Percentiles rank a stretch among this genome's conserved stretches.
Conservation (phyloP, 2,797 vertebrate genomes). For the Gobio occitaniae region DNA sequence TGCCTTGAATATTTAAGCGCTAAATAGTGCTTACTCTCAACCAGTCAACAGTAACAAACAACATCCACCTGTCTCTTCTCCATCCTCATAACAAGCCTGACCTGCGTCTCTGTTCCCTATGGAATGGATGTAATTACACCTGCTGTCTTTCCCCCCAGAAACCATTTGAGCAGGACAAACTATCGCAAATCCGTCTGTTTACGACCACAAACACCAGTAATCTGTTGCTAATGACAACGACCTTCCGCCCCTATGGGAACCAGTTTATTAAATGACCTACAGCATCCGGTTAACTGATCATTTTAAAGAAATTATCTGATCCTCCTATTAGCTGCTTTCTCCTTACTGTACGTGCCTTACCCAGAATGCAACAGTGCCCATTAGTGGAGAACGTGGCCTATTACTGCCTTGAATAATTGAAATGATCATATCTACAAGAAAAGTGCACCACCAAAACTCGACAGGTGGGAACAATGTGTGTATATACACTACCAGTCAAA, state of each 20-base stretch:
- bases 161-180: neutral
- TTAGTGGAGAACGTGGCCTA: neutral
- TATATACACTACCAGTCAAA: too few relatives aligned
- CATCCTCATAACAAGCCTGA: slow-evolving; percentile 57
- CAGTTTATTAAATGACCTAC: slow-evolving; percentile 40
- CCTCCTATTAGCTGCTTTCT: neutral
- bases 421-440: neutral
- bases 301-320: neutral
- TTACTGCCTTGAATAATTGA: neutral
- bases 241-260: slow-evolving; percentile 48
- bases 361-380: slow-evolving; percentile 26
- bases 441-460: neutral
- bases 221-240: slow-evolving; percentile 48
- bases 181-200: slow-evolving; percentile 12
- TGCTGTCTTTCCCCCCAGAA: slow-evolving; percentile 20
- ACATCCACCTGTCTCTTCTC: slow-evolving; percentile 51
- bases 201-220: slow-evolving; percentile 22
- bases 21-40: slow-evolving; percentile 34
- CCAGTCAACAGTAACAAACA: slow-evolving; percentile 48
- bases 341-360: neutral
- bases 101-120: slow-evolving; percentile 53
- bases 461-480: too few relatives aligned
- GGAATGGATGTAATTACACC: slow-evolving; percentile 43
- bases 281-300: slow-evolving; percentile 36
- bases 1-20: slow-evolving; percentile 35